Evolutionary conservation across 2,113 vertebrate species (phyloP).

Genomic region (Zapornia atra): DNA sequence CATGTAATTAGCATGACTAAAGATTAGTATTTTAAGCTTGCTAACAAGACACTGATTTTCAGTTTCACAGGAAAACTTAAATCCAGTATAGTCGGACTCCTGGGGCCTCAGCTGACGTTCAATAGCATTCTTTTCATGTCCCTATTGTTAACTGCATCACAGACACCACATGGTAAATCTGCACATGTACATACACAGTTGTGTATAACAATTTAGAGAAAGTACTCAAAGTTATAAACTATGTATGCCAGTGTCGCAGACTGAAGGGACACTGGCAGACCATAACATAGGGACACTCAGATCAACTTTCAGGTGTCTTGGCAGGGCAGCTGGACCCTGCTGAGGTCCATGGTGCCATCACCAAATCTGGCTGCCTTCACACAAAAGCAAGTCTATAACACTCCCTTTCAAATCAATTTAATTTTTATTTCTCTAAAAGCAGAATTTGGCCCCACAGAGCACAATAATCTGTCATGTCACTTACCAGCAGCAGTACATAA

Average conservation of each 20-base stretch:
- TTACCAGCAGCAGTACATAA: slow-evolving; percentile 22
- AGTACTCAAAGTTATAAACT: background rate
- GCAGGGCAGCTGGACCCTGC: background rate
- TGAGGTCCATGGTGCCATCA: background rate
- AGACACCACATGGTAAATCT: background rate
- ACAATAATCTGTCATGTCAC: slow-evolving; percentile 6
- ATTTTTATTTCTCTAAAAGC: background rate
- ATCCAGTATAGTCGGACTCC: background rate
- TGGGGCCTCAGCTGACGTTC: background rate
- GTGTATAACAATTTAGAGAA: background rate
- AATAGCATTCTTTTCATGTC: background rate
- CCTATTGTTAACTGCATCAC: background rate
- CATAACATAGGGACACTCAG: background rate
- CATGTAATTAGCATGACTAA: background rate
- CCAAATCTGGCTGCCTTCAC: background rate
- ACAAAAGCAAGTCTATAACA: background rate
- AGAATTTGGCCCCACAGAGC: slow-evolving; percentile 24
- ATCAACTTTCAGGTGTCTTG: background rate
- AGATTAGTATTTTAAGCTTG: background rate
- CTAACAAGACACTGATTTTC: background rate
- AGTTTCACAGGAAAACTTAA: background rate
- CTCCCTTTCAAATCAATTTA: background rate
- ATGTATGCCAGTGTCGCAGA: background rate
- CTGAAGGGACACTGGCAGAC: background rate
- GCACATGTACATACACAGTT: background rate